Base-by-base conservation (phyloP, 2,797 vertebrate genomes). In the Poeciliopsis turneri region DNA sequence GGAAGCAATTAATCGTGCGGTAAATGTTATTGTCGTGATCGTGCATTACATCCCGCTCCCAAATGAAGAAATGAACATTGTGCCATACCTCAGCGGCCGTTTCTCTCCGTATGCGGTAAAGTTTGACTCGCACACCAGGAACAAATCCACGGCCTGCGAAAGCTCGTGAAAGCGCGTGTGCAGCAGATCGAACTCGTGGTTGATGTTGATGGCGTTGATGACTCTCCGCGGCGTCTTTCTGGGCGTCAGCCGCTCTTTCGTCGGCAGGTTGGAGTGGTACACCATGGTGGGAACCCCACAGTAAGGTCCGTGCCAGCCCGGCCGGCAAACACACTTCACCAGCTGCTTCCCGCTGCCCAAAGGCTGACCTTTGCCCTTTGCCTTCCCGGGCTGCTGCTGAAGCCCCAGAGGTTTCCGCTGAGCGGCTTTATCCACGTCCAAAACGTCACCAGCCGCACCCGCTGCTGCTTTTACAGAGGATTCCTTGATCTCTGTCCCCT, bases 241-340 rank as follows among this genome's bases (percentile, higher is more conserved):
- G 0, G 98, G 98, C 3, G 94, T 95, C 0, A 99, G 96, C 4
- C 98, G 95, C 89, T 99, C 98, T 94, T 99, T 99, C 51, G 98
- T 99, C 78, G 98, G 98, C 85, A 99, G 95, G 83, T 98, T 99
- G 82, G 98, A 99, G 94, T 98, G 97, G 86, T 99, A 97, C 78
- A 99, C 98, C 95, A 99, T 97, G 0, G 98, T 99, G 82, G 98
- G 98, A 51, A 99, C 97, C 0, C 98, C 98, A 0, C 98, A 99
- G 92, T 98, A 98, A 13, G 97, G 97, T 28, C 98, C 98, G 0
- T 99, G 98, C 98, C 98, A 99, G 23, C 98, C 98, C 0, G 97
- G 96, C 70, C 97, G 95, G 81, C 98, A 99, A 46, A 99, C 94
- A 0, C 98, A 99, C 89, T 98, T 98, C 20, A 99, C 97, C 51